A percentile compares a stretch with the other conserved stretches of the same genome.
These are phyloP conservation scores for Lottia gigantea DNA, from an alignment of 2,888 invertebrate genomes.

Conservation along the genomic window DNA sequence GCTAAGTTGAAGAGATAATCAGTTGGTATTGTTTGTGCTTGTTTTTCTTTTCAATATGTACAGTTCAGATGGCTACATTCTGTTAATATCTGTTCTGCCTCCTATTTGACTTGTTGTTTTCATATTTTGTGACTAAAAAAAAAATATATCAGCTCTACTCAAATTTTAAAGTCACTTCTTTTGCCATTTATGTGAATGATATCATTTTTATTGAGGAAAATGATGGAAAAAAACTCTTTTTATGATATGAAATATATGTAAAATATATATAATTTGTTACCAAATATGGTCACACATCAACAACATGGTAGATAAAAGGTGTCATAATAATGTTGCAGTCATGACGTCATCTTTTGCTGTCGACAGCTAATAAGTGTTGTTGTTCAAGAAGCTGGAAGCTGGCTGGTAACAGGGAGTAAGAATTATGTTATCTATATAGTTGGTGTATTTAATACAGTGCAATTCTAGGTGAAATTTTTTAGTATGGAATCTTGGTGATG, in stretches of 20 bases:
- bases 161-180: too few species aligned
- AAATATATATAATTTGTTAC: background rate
- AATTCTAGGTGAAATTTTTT: background rate
- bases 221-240: background rate
- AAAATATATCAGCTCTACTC: too few species aligned
- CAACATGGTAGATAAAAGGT: background rate
- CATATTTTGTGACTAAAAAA: background rate
- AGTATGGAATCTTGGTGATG: slow-evolving; percentile 7
- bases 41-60: slow-evolving; percentile 3
- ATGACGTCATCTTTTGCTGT: too few species aligned
- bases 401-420: background rate
- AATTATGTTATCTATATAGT: background rate
- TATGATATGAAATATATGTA: background rate
- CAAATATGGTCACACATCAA: slow-evolving; percentile 5
- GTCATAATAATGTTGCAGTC: too few species aligned
- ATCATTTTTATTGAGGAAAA: background rate
- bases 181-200: too few species aligned
- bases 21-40: slow-evolving; percentile 7
- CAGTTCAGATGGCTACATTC: background rate
- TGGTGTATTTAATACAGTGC: slow-evolving; percentile 7
- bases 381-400: background rate
- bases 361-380: too few species aligned
- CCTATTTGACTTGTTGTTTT: background rate
- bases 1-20: background rate
- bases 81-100: background rate